Base-by-base conservation (phyloP, 2,888 invertebrate genomes). In the Agriotes lineatus region DNA sequence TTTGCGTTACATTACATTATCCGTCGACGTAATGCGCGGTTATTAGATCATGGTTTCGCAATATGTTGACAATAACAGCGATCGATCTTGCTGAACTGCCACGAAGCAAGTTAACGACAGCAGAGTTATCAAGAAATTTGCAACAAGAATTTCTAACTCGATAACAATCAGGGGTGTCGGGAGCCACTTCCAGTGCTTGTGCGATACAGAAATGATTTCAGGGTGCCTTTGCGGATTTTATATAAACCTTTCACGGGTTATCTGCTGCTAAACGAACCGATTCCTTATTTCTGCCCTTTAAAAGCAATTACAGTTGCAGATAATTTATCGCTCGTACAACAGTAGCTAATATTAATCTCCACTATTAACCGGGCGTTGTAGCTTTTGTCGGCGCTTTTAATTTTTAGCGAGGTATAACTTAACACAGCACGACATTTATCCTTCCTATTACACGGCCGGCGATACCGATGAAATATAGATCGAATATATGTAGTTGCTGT, bases 1-100 rank as follows among this genome's bases (percentile, higher is more conserved):
- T 25, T 33, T 52, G 52, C 52, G 33, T 52, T 52, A 52, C 14
- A 52, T 52, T 33, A 52, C 52, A 10, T 2, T 19, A 35, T 33
- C 12, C 18, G 18, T 18, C 12, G 9, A 1, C 16, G 1, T 19
- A 35, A n/a, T 18, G 33, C 18, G 30, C 19, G 33, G 33, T 52
- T 52, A 52, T 52, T 18, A 18, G 25, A 19, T 52, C 33, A 33
- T 10, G 33, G 33, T 52, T 9, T 18, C 33, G 25, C 16, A 50
- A 33, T 50, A 14, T 30, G 25, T 50, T 30, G 12, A 33, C 6
- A 9, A 52, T 16, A 30, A 52, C 33, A 16, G 2, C 16, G 30
- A 18, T n/a, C 7, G 48, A 19, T 2, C 2, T 2, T 14, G 16
- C 3, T 12, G 12, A 9, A 2, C 18, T 14, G 12, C 14, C 5